Evolutionary conservation across 2,113 vertebrate species (phyloP), one percentile per base, ranked within the genome.

Genomic region (Pionites leucogaster): DNA sequence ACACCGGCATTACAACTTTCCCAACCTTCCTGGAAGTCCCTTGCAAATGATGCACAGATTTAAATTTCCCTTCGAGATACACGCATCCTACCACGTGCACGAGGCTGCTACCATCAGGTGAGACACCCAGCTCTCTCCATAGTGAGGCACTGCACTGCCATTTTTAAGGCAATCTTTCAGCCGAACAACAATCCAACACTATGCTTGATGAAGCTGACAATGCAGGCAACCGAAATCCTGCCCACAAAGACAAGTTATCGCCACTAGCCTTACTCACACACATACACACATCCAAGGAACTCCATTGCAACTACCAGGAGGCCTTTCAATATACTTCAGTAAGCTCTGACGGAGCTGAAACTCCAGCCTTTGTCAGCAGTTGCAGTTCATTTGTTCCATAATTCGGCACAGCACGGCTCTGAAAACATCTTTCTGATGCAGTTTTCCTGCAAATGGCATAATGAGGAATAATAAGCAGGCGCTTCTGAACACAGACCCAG

Each of bases 51-150:
- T 4, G 4, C 7, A 5, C 29, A 39, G 62, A 19, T 20, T n/a
- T 13, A 7, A 16, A 35, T 17, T 3, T 39, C 41, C n/a, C 63
- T 59, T 42, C 0, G 1, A 67, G 22, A 25, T 3, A 55, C 0
- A 9, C 17, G 1, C 29, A 33, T 5, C n/a, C 14, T 28, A 24
- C 1, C 25, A 2, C 10, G 29, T 4, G 35, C 35, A 5, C 12
- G 5, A 13, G n/a, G 35, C 27, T 12, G 4, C 37, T 3, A 4
- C 13, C 6, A 0, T 0, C 20, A 41, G 39, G 31, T 0, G 4
- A 70, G 46, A 23, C 33, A 5, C 4, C 16, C 4, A 0, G 0
- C 24, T 78, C 72, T 39, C 69, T 70, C 77, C 83, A 57, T 31
- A 55, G 41, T 23, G 89, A 96, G 57, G 72, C 87, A 91, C 63